phyloP scores from a whole-genome alignment of 2,113 vertebrate genomes.

The Mirounga angustirostris region DNA sequence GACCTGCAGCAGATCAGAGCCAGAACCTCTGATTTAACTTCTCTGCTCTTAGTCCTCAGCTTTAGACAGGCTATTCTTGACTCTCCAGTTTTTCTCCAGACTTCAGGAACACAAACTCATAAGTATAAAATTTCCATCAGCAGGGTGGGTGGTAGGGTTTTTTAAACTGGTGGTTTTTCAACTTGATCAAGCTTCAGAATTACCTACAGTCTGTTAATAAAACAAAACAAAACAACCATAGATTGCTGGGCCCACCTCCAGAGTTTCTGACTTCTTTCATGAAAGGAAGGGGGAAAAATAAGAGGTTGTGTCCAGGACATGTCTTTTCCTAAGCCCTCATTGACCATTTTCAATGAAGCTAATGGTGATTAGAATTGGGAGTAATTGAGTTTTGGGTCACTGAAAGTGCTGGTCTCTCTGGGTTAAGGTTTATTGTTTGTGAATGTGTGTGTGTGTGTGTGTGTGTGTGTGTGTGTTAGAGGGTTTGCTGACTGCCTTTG shows the following conservation, averaged over 20 bases:
- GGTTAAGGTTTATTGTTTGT: neutral
- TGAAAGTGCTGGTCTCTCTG: neutral
- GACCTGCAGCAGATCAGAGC: neutral
- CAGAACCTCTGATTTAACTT: neutral
- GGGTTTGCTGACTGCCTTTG: neutral
- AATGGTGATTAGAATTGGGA: neutral
- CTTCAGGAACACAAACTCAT: neutral
- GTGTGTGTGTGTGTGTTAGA: neutral
- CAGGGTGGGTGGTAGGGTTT: neutral
- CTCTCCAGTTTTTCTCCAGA: neutral
- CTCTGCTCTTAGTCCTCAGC: neutral
- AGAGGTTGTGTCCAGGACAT: rapidly evolving
- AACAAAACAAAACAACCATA: neutral
- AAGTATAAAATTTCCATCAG: neutral
- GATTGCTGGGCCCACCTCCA: neutral
- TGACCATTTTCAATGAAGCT: neutral
- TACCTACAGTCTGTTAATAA: neutral
- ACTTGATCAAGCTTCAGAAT: neutral
- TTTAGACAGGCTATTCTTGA: neutral
- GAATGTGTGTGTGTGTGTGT: neutral
- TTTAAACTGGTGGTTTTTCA: neutral
- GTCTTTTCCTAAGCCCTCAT: neutral
- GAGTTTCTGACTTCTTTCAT: neutral
- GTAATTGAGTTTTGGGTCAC: neutral
- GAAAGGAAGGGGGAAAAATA: neutral